Base-by-base conservation (phyloP, 2,888 invertebrate genomes). In the Chouioia cunea region DNA sequence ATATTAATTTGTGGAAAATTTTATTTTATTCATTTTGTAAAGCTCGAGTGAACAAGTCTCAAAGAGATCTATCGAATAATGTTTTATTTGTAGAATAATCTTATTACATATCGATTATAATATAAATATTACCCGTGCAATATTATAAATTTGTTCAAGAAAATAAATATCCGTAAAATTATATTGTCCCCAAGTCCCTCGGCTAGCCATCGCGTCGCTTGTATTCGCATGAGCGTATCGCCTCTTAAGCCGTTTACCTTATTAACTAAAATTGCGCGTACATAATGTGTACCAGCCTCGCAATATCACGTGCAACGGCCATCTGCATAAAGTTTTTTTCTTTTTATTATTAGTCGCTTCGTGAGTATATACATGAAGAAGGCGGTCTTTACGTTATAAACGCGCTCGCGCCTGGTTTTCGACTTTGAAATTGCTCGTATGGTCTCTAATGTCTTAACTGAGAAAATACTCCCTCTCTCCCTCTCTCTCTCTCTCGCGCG, bases 381-480 rank as follows among this genome's bases (percentile, higher is more conserved):
- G 43, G 23, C 57, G 16, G 53, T 54, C 53, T 43, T 62, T 53
- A 65, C 67, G 60, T 62, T 59, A 71, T 68, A 65, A 54, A 50
- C 65, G 59, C 66, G 18, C 74, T 74, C 79, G 77, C 77, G 70
- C 77, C 77, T 78, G 80, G 69, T 80, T 80, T 79, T 80, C 80
- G 71, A 74, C 80, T 78, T 18, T 6, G 75, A 85, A 84, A 85
- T 85, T 85, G 83, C 79, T 81, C 80, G 79, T 46, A 50, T 12
- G 36, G 8, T 79, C 80, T 77, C 81, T 85, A 85, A 85, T 85
- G 85, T 85, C 85, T 85, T 85, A 85, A 85, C 85, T 84, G 82
- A 84, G 83, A 84, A 81, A 36, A 36, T 6, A 36, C 10, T 36
- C 36, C 12, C 36, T 36, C 36, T 2, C 36, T 36, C 36, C 10